A percentile compares a stretch with the other conserved stretches of the same genome.
phyloP scores from a whole-genome alignment of 2,888 invertebrate species.

The Acronicta alni region DNA sequence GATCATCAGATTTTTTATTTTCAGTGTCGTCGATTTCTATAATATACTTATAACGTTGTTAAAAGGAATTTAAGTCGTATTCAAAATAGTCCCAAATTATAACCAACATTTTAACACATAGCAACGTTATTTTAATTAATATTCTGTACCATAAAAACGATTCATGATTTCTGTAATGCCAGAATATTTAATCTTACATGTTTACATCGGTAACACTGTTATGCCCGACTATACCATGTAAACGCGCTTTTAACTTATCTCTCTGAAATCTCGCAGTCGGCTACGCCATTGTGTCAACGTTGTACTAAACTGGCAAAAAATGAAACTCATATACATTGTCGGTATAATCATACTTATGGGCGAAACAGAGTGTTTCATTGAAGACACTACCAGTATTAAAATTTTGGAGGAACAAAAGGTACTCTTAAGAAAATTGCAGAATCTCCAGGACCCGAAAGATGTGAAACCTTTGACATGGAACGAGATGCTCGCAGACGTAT shows the following conservation, averaged over 20 bases:
- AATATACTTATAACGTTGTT: no score
- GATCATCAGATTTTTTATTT: no score
- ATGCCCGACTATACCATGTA: conserved; percentile 67
- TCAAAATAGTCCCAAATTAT: no score
- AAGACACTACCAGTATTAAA: conserved; percentile 60
- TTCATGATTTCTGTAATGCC: no score
- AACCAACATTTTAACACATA: no score
- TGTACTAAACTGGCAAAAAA: conserved; percentile 69
- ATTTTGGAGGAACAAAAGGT: conserved; percentile 68
- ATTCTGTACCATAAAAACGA: no score
- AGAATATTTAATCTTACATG: background rate
- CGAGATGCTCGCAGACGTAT: conserved; percentile 77
- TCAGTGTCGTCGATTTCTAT: no score
- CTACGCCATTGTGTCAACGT: conserved; percentile 71
- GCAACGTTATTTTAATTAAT: no score
- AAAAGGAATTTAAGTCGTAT: no score
- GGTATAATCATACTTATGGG: conserved; percentile 70
- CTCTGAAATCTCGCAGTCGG: conserved; percentile 74
- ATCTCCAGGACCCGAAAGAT: conserved; percentile 65
- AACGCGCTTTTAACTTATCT: conserved; percentile 74
- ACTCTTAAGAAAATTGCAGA: conserved; percentile 80
- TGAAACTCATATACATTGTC: conserved; percentile 74
- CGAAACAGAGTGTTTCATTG: conserved; percentile 65
- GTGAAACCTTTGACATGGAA: conserved; percentile 77
- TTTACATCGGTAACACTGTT: conserved; percentile 40